Percentiles rank a stretch among this genome's conserved stretches.
Evolutionary conservation across 1,140 invertebrate species (phyloP).

Genomic region (Zaprionus inermis): DNA sequence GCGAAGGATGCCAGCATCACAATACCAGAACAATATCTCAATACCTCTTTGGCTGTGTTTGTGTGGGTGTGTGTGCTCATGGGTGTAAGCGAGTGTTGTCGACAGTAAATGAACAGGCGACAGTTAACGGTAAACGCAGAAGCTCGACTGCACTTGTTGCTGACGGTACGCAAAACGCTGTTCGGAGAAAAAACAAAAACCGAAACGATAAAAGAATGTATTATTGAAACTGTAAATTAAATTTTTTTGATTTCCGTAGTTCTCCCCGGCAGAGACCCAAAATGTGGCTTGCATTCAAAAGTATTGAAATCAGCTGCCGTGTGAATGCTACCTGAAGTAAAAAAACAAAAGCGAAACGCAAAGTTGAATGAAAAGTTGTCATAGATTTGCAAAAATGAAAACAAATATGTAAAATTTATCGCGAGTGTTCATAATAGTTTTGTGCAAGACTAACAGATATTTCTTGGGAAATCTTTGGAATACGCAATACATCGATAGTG

Average conservation of each 20-base stretch:
- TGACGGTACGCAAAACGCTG: conserved; percentile 53
- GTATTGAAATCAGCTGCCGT: conserved; percentile 59
- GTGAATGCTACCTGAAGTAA: conserved; percentile 62
- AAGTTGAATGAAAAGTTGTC: not conserved
- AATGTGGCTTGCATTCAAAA: conserved; percentile 61
- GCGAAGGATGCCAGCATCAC: conserved; percentile 45
- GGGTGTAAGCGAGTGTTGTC: conserved; percentile 16
- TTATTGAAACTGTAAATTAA: not conserved
- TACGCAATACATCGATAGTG: conserved; percentile 40
- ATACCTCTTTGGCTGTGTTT: conserved; percentile 2
- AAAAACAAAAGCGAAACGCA: not conserved
- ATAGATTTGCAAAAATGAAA: conserved; percentile 18
- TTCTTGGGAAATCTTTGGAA: conserved; percentile 21
- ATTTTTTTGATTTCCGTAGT: conserved; percentile 10
- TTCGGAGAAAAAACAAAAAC: conserved; percentile 16
- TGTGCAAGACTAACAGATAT: not conserved
- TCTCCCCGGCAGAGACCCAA: conserved; percentile 25
- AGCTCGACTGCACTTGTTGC: conserved; percentile 76
- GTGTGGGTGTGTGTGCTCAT: not conserved
- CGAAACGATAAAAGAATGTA: not conserved
- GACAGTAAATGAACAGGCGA: conserved; percentile 17
- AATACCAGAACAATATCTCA: conserved; percentile 20
- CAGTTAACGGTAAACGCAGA: conserved; percentile 47
- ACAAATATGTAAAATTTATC: conserved; percentile 47
- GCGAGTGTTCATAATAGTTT: conserved; percentile 1